Percentiles rank a stretch among this genome's conserved stretches.
Conservation (phyloP, 2,797 vertebrate species). For the Macrochelys suwanniensis region DNA sequence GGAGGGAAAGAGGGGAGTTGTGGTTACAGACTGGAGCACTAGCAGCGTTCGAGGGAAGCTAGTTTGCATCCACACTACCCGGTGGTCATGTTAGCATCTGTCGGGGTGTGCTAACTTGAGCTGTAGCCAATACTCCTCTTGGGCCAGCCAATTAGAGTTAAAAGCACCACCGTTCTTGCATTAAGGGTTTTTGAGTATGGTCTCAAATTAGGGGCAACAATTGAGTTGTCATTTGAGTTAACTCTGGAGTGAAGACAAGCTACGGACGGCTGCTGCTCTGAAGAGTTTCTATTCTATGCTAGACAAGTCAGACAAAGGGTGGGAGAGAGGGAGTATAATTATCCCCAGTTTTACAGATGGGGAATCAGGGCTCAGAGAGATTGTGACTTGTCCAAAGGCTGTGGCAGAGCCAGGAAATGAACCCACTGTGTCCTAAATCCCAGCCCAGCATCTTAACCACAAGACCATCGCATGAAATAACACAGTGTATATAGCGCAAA, state of each 20-base stretch:
- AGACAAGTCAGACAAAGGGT: neutral
- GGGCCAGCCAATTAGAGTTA: neutral
- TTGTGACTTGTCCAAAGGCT: neutral
- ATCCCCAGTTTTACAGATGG: neutral
- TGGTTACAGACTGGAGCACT: neutral
- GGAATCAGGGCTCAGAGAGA: neutral
- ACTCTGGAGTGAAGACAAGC: neutral
- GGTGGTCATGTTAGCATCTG: neutral
- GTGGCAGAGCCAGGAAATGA: neutral
- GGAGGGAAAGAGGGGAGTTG: neutral
- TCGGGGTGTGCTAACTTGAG: neutral
- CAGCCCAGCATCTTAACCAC: no score
- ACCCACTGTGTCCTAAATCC: neutral
- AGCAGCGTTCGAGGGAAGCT: neutral
- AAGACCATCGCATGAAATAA: neutral
- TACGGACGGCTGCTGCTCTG: neutral
- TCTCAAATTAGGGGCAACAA: neutral
- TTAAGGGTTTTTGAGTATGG: neutral
- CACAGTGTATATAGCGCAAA: neutral
- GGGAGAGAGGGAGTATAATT: neutral
- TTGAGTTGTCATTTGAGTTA: neutral
- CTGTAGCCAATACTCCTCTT: neutral
- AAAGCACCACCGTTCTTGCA: neutral
- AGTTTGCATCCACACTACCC: neutral
- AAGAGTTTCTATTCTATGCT: neutral